Base-by-base conservation (phyloP, 1,140 invertebrate species). In the Tetranychus urticae region DNA sequence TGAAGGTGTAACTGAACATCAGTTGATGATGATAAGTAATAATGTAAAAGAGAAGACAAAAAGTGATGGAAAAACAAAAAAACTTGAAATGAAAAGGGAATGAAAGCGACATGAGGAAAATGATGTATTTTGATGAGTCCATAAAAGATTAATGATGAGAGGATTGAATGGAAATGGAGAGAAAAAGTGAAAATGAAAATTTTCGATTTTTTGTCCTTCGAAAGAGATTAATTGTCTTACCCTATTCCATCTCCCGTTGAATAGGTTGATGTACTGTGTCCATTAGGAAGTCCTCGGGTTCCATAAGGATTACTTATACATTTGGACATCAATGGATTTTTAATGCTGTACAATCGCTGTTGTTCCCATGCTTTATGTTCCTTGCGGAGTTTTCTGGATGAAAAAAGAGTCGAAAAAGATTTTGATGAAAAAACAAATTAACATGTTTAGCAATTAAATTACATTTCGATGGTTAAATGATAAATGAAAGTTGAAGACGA, bases 291-390 rank as follows among this genome's bases (percentile, higher is more conserved):
- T 36, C 63, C 65, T 45, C 66, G 45, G 37, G 60, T 65, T n/a
- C 66, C 67, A 56, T 68, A 68, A 4, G 65, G 65, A 54, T 65
- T 67, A n/a, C 63, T 62, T 4, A 67, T 34, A 39, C 59, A 62
- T 59, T 68, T 68, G 10, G 61, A 61, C 66, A 69, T 68, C 35
- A 68, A 50, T 45, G 68, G 67, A 62, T 69, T 69, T 59, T 69
- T 68, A 34, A 66, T 68, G 35, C 61, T 67, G 36, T 68, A 69
- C 10, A 69, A 46, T 33, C 66, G 59, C 50, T 69, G 68, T 52
- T 69, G 68, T 59, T 69, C 68, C 68, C 68, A 69, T 1, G 64
- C 59, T n/a, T 50, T 67, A 37, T 68, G 68, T 36, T 65, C 37
- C 58, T 67, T 60, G 13, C 67, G 59, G 8, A 65, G 48, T 66